A percentile compares a stretch with the other conserved stretches of the same genome.
Evolutionary conservation across 2,888 invertebrate genomes (phyloP).

Genomic region (Tiliacea citrago): DNA sequence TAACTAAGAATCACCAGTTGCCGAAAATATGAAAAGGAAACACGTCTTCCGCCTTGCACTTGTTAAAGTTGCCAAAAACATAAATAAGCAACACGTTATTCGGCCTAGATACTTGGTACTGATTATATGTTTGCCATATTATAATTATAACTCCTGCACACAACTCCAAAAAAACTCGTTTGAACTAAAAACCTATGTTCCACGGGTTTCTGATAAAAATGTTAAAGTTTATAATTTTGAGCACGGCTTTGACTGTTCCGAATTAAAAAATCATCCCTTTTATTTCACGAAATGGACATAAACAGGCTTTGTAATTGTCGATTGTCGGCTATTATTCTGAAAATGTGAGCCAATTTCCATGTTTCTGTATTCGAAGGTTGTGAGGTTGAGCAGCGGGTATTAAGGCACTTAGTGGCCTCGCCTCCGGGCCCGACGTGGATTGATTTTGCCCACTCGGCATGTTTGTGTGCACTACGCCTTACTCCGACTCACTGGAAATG

Average conservation of each 20-base stretch:
- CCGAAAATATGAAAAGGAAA: neutral
- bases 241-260: neutral
- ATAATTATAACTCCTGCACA: neutral
- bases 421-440: conserved; percentile 78
- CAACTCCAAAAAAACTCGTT: neutral
- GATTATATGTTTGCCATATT: too few relatives aligned
- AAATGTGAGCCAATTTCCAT: conserved; percentile 71
- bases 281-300: conserved; percentile 29
- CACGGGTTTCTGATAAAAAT: neutral
- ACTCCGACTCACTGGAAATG: conserved; percentile 55
- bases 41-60: neutral
- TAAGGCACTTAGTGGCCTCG: conserved; percentile 82
- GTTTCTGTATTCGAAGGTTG: conserved; percentile 73
- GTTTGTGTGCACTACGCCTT: conserved; percentile 60
- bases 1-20: neutral
- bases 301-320: conserved; percentile 10
- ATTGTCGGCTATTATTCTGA: conserved; percentile 30
- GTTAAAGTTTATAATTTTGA: neutral
- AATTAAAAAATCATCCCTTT: conserved; percentile 1
- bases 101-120: too few relatives aligned
- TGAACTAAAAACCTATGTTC: neutral
- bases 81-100: neutral
- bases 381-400: conserved; percentile 73
- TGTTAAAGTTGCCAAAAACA: neutral
- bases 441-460: conserved; percentile 76